Evolutionary conservation across 1,140 invertebrate genomes (phyloP).

Genomic region (Meloidogyne floridensis): DNA sequence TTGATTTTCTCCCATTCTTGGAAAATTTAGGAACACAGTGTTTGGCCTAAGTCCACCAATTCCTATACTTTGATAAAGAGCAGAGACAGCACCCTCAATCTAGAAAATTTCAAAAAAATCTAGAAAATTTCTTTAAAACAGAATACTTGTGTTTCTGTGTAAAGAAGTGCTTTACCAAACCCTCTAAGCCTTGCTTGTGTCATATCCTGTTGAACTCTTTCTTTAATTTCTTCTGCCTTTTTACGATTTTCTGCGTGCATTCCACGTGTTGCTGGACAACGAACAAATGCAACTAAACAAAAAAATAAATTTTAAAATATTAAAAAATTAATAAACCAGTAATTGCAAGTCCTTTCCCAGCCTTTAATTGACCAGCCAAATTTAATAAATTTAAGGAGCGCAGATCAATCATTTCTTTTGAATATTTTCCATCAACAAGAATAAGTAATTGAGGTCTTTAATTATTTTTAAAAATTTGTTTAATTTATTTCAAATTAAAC

Average conservation of each 20-base stretch:
- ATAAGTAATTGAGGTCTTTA: conserved; percentile 57
- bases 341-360: conserved; percentile 82
- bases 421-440: conserved; percentile 62
- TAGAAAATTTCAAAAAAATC: conserved; percentile 75
- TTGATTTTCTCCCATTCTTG: conserved; percentile 82
- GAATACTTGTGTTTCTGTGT: conserved; percentile 61
- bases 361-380: conserved; percentile 62
- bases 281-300: conserved; percentile 79
- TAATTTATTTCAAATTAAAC: no score
- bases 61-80: conserved; percentile 77
- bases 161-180: conserved; percentile 61
- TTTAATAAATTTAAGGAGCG: conserved; percentile 61
- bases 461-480: not conserved
- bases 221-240: conserved; percentile 52
- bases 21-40: conserved; percentile 96
- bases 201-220: conserved; percentile 62
- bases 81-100: conserved; percentile 76
- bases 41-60: conserved; percentile 96
- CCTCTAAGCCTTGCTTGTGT: conserved; percentile 50
- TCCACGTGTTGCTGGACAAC: conserved; percentile 69
- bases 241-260: conserved; percentile 42
- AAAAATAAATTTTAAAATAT: no score
- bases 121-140: conserved; percentile 72
- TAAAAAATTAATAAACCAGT: not conserved
- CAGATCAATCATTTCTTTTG: conserved; percentile 59